These are phyloP conservation scores for Atherix ibis DNA, from an alignment of 2,888 invertebrate species.

Conservation along the genomic window DNA sequence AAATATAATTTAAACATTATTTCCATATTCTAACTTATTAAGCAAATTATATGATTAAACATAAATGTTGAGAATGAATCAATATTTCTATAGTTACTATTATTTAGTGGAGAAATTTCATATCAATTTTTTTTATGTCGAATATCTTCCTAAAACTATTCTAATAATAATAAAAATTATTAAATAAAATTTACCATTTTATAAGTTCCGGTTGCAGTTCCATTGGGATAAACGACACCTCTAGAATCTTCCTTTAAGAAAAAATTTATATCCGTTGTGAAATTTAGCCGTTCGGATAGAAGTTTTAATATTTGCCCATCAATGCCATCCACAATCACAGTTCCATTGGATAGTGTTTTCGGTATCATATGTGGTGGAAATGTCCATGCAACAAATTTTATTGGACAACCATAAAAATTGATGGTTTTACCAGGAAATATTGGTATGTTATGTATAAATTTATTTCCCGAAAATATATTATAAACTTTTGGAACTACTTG, in stretches of 20 bases:
- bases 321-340: slow-evolving; percentile 5
- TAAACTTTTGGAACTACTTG: not conserved
- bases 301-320: slow-evolving; percentile 9
- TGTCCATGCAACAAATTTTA: slow-evolving; percentile 7
- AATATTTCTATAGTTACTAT: too few relatives aligned
- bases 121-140: too few relatives aligned
- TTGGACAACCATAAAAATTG: slow-evolving; percentile 8
- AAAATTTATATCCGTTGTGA: slow-evolving; percentile 1
- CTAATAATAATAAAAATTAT: not conserved
- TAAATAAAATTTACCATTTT: slow-evolving; percentile 5
- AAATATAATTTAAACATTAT: too few relatives aligned
- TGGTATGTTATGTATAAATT: slow-evolving; percentile 1
- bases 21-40: too few relatives aligned
- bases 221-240: slow-evolving; percentile 8
- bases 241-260: not conserved
- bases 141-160: too few relatives aligned
- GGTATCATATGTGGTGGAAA: slow-evolving; percentile 6
- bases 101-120: too few relatives aligned
- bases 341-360: slow-evolving; percentile 4
- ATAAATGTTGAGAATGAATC: too few relatives aligned
- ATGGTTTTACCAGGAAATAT: slow-evolving; percentile 10
- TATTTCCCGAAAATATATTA: slow-evolving; percentile 1
- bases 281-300: slow-evolving; percentile 9
- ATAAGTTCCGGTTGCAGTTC: slow-evolving; percentile 8
- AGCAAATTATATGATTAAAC: too few relatives aligned